phyloP scores from a whole-genome alignment of 1,140 invertebrate genomes.

The Sinonovacula constricta region DNA sequence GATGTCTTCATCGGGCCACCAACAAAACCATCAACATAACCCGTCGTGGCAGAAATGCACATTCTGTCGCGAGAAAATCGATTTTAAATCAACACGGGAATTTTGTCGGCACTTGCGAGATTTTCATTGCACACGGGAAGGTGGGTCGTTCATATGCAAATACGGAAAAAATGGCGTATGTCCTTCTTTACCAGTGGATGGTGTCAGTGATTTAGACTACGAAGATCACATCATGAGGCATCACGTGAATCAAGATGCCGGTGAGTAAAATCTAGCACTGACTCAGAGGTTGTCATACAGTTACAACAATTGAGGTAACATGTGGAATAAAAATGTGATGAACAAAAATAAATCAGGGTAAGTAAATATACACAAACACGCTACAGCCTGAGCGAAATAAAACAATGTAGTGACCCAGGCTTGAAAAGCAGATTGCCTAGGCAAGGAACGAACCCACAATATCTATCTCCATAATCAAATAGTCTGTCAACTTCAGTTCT shows the following conservation, averaged over 20 bases:
- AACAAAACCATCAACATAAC: neutral
- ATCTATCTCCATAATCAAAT: no score
- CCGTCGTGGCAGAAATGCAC: conserved; percentile 69
- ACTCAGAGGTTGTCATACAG: no score
- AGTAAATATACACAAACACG: no score
- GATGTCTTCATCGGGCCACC: neutral
- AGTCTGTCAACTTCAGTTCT: no score
- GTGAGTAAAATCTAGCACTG: conserved; percentile 33
- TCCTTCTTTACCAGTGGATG: conserved; percentile 90
- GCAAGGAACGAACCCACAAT: no score
- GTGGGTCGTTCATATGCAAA: conserved; percentile 91
- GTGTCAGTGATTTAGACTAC: conserved; percentile 92
- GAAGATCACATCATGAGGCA: conserved; percentile 91
- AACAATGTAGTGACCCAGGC: no score
- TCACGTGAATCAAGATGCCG: conserved; percentile 81
- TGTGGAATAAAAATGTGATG: no score
- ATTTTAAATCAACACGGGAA: conserved; percentile 74
- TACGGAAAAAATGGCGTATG: conserved; percentile 94
- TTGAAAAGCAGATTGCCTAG: no score
- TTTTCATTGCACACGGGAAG: conserved; percentile 91
- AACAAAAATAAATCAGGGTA: no score
- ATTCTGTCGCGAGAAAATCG: conserved; percentile 60
- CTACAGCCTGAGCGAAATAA: no score
- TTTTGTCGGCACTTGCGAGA: conserved; percentile 87
- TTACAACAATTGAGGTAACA: no score